Evolutionary conservation across 2,888 invertebrate species (phyloP).

Genomic region (Terebella lapidaria): DNA sequence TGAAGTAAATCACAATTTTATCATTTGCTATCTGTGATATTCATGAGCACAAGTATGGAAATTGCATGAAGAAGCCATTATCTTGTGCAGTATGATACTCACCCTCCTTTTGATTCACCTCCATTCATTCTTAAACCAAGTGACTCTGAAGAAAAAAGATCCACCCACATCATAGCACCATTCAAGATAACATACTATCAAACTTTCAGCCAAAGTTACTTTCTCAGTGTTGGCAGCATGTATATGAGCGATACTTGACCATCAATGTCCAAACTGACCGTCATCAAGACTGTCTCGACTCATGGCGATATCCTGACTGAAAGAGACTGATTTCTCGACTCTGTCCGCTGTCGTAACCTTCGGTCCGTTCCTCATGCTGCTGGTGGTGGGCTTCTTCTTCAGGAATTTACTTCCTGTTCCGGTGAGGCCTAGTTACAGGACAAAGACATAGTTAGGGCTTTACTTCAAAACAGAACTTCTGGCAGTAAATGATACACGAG

Average conservation of each 20-base stretch:
- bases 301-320: slow-evolving; percentile 25
- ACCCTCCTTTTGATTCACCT: not conserved
- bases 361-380: not conserved
- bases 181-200: not conserved
- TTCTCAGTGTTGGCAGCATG: not conserved
- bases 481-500: not conserved
- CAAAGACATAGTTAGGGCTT: not conserved
- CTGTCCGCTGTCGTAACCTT: not conserved
- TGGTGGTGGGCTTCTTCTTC: not conserved
- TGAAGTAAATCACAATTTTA: not conserved
- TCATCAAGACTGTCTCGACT: slow-evolving; percentile 47
- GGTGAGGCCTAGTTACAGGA: not conserved
- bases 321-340: not conserved
- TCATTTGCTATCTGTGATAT: not conserved
- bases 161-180: not conserved
- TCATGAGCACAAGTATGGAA: not conserved
- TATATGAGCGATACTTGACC: not conserved
- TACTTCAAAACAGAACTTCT: not conserved
- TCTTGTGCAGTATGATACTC: too few species aligned
- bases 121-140: not conserved
- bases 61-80: too few species aligned
- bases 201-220: not conserved
- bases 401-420: not conserved
- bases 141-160: not conserved
- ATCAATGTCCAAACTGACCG: slow-evolving; percentile 6